Conservation (phyloP, 2,113 vertebrate species). For the Anolis carolinensis region DNA sequence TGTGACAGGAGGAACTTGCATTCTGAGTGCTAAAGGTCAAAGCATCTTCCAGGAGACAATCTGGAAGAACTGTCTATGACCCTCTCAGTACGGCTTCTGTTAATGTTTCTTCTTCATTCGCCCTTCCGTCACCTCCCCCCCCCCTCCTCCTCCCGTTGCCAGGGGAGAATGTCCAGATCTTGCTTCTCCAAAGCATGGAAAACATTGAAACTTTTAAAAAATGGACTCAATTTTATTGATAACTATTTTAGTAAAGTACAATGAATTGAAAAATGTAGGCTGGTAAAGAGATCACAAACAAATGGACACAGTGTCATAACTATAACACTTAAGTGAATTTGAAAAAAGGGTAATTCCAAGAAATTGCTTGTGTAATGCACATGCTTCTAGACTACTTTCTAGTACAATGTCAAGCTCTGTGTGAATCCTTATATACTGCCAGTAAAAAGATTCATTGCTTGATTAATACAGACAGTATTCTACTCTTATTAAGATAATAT, state of each 20-base stretch:
- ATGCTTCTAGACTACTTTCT: neutral
- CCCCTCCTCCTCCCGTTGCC: no score
- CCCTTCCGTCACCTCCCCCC: no score
- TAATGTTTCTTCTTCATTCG: no score
- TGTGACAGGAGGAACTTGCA: neutral
- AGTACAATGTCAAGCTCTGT: neutral
- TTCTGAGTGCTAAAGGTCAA: neutral
- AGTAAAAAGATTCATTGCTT: neutral
- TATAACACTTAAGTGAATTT: neutral
- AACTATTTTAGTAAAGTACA: neutral
- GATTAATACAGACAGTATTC: neutral
- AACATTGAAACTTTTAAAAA: no score
- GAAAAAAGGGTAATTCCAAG: neutral
- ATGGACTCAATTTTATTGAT: neutral
- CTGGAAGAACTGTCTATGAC: no score
- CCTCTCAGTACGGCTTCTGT: no score
- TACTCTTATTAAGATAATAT: conserved; percentile 1
- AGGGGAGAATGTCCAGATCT: no score
- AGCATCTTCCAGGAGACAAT: no score
- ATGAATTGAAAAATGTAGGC: neutral
- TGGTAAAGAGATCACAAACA: neutral
- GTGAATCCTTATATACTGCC: neutral
- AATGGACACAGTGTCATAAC: neutral
- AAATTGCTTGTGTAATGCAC: neutral
- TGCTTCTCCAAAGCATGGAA: no score